Evolutionary conservation across 2,888 invertebrate genomes (phyloP).

Genomic region (Troilus luridus): DNA sequence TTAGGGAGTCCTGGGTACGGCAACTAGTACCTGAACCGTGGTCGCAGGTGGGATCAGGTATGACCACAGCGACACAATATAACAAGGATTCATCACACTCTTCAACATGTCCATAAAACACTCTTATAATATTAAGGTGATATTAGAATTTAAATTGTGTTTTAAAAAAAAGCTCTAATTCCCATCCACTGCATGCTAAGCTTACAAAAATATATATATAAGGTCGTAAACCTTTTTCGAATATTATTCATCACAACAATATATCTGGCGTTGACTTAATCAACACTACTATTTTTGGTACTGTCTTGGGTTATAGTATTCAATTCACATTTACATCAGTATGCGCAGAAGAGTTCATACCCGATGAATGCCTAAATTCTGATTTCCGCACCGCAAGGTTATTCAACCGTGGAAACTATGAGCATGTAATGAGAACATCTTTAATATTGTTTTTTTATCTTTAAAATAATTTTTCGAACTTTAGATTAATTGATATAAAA

Average conservation of each 20-base stretch:
- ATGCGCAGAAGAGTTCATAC: neutral
- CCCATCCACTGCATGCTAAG: no score
- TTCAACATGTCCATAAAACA: neutral
- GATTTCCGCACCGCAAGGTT: neutral
- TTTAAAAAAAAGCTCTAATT: no score
- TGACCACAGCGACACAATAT: neutral
- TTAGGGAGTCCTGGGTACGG: neutral
- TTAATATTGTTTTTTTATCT: no score
- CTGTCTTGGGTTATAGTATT: neutral
- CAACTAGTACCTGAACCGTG: neutral
- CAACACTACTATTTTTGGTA: neutral
- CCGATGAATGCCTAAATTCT: neutral
- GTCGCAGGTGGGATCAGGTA: neutral
- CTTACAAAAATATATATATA: no score
- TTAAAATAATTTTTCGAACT: no score
- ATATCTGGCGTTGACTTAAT: neutral
- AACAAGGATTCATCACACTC: neutral
- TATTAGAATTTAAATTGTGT: no score
- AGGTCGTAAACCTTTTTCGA: no score
- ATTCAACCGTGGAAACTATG: neutral
- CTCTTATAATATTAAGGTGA: no score
- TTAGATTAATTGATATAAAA: no score
- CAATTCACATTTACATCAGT: neutral
- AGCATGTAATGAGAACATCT: no score
- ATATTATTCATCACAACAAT: neutral